Evolutionary conservation across 2,113 vertebrate genomes (phyloP), one percentile per base, ranked within the genome.

Genomic region (Morone saxatilis): DNA sequence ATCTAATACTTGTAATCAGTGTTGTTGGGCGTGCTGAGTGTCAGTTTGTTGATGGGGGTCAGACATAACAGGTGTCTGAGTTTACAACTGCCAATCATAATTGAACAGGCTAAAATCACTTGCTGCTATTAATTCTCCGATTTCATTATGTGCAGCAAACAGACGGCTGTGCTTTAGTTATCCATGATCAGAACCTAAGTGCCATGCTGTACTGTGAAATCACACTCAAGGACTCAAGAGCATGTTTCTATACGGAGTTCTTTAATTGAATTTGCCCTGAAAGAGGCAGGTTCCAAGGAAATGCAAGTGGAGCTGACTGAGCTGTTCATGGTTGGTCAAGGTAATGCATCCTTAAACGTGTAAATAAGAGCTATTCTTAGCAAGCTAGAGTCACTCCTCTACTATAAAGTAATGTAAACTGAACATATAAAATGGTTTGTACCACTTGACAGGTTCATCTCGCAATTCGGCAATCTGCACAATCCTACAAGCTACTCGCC

Each of bases 41-140:
- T 78, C 22, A 5, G 12, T 62, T 10, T 66, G 41, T 56, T 25
- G 31, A 62, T n/a, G 17, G 4, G 43, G 19, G 40, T 72, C 25
- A 5, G 7, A 69, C 19, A 20, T 9, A 45, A 66, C 41, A 53
- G 74, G 63, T 59, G 50, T 78, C n/a, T 57, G 25, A 43, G 31
- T 65, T 80, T 60, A 62, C 20, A 71, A 38, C 43, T 73, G 79
- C 36, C 79, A 70, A 54, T 83, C 73, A 80, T 59, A 16, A 79
- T 31, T 31, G 10, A 43, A 43, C 48, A 56, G 25, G 11, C 16
- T 20, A 9, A 11, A 41, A 79, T 79, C 20, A 31, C 40, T 41
- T 1, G 3, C 6, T 38, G 22, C 38, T 8, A 14, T 5, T 16
- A 8, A 62, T n/a, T 4, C 9, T 10, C 20, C 40, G 20, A 38